Evolutionary conservation across 2,797 vertebrate species (phyloP).

Genomic region (Xerus rutilus): DNA sequence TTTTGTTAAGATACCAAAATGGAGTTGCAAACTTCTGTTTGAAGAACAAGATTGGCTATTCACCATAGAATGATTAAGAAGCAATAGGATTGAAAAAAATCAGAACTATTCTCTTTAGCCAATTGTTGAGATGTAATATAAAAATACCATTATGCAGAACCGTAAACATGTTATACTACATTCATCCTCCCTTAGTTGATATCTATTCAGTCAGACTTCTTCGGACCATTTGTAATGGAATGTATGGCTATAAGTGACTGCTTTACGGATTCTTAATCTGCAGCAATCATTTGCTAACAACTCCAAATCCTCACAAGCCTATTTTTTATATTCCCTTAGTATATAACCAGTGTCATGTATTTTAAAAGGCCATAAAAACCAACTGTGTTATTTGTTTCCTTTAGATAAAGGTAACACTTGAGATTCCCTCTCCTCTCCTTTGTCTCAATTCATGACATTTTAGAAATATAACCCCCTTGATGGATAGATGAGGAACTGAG

Average conservation of each 20-base stretch:
- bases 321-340: slow-evolving; percentile 41
- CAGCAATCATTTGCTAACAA: slow-evolving; percentile 54
- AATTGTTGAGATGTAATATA: not conserved
- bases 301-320: slow-evolving; percentile 31
- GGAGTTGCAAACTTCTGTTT: slow-evolving; percentile 21
- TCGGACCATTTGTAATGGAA: slow-evolving; percentile 51
- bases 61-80: slow-evolving; percentile 54
- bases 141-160: slow-evolving; percentile 9
- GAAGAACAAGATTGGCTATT: slow-evolving; percentile 32
- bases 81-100: slow-evolving; percentile 30
- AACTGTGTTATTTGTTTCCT: not conserved
- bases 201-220: slow-evolving; percentile 28
- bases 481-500: not conserved
- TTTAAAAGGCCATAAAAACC: slow-evolving; percentile 31
- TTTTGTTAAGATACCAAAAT: slow-evolving; percentile 45
- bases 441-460: not conserved
- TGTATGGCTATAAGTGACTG: slow-evolving; percentile 21
- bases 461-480: not conserved
- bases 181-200: slow-evolving; percentile 35
- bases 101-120: slow-evolving; percentile 25
- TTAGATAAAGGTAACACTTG: not conserved
- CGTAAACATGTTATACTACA: not conserved
- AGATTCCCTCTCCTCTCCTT: not conserved
- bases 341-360: not conserved
- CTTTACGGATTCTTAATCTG: slow-evolving; percentile 40